These are phyloP conservation scores for Odontocolon sp. DNA, from an alignment of 2,888 invertebrate genomes.

Conservation along the genomic window DNA sequence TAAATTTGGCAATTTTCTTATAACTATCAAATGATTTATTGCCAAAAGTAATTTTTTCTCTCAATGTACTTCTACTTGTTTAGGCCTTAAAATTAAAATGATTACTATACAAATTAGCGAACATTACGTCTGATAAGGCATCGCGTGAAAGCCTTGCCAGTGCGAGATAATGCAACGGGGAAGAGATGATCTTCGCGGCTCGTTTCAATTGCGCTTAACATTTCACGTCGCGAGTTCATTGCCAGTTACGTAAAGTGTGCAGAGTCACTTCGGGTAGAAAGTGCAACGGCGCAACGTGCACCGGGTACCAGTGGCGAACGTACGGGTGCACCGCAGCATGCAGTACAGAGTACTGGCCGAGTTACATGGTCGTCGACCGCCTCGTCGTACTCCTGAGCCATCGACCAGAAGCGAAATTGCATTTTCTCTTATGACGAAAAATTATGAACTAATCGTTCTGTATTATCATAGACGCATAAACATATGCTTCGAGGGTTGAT, in stretches of 20 bases:
- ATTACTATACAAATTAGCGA: too few species aligned
- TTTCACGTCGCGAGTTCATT: slow-evolving; percentile 74
- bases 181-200: slow-evolving; percentile 23
- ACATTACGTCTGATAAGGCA: background rate
- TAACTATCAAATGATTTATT: too few species aligned
- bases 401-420: slow-evolving; percentile 47
- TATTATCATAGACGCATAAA: background rate
- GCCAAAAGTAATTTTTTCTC: too few species aligned
- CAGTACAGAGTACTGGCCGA: slow-evolving; percentile 57
- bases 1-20: too few species aligned
- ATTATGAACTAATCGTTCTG: slow-evolving; percentile 57
- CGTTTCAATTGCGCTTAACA: slow-evolving; percentile 43
- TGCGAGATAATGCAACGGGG: background rate
- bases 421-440: slow-evolving; percentile 73
- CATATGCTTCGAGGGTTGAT: background rate
- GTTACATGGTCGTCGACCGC: slow-evolving; percentile 61
- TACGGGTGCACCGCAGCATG: slow-evolving; percentile 32
- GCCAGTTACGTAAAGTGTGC: slow-evolving; percentile 76
- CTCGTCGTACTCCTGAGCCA: background rate
- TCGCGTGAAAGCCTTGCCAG: background rate
- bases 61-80: too few species aligned
- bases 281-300: slow-evolving; percentile 67
- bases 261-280: slow-evolving; percentile 72
- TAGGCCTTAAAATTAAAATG: too few species aligned
- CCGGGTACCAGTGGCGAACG: slow-evolving; percentile 33